These are phyloP conservation scores for Caprella mutica DNA, from an alignment of 2,888 invertebrate genomes.

Conservation along the genomic window DNA sequence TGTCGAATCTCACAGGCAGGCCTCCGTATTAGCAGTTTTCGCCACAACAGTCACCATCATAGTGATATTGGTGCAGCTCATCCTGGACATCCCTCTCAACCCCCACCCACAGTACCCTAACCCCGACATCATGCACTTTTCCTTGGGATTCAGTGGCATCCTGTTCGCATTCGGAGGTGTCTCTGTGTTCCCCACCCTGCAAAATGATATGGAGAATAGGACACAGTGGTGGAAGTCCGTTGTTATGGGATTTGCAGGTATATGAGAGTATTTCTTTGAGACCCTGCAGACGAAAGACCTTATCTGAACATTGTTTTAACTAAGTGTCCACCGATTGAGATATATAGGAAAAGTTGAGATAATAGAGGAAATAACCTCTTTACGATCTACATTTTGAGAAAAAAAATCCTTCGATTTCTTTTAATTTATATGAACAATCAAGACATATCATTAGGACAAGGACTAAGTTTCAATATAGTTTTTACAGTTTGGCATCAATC, in stretches of 20 bases:
- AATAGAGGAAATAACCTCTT: too few relatives aligned
- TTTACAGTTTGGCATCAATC: too few relatives aligned
- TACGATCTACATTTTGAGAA: too few relatives aligned
- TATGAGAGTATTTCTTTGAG: constrained; percentile 35
- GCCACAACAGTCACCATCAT: constrained; percentile 2
- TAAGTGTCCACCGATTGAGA: too few relatives aligned
- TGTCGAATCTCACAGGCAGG: background rate
- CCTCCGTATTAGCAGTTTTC: constrained; percentile 6
- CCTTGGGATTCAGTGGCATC: constrained; percentile 56
- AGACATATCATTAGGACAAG: too few relatives aligned
- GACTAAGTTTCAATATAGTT: too few relatives aligned
- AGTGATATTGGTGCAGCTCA: constrained; percentile 6
- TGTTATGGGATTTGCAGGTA: constrained; percentile 51
- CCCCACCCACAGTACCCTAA: constrained; percentile 15
- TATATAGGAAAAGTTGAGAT: too few relatives aligned
- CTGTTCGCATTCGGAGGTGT: constrained; percentile 63
- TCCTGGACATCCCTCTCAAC: background rate
- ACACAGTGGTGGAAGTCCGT: constrained; percentile 45
- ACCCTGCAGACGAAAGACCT: too few relatives aligned
- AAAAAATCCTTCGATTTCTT: too few relatives aligned
- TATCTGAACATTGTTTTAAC: too few relatives aligned
- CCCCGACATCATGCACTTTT: constrained; percentile 23
- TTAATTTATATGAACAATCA: too few relatives aligned
- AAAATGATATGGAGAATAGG: constrained; percentile 62
- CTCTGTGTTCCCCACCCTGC: constrained; percentile 64